Evolutionary conservation across 2,113 vertebrate genomes (phyloP).

Genomic region (Coreoperca whiteheadi): DNA sequence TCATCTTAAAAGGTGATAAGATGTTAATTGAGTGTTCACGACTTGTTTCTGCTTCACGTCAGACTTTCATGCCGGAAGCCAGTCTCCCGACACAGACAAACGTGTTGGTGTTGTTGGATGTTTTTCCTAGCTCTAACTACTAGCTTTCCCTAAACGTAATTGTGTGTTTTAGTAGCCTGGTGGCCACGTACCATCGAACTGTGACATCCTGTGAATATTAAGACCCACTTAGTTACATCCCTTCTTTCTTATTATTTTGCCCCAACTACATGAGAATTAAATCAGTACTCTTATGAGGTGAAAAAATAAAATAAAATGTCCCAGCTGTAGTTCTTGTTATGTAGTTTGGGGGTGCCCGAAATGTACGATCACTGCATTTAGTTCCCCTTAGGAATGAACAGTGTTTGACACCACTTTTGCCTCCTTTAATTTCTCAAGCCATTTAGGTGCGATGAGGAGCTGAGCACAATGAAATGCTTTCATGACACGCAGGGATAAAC

Average conservation of each 20-base stretch:
- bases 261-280: background rate
- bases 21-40: too few relatives aligned
- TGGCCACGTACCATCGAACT: background rate
- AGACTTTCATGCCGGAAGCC: background rate
- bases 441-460: slow-evolving; percentile 25
- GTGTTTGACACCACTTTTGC: background rate
- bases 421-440: background rate
- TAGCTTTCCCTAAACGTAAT: background rate
- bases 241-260: background rate
- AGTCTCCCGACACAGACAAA: background rate
- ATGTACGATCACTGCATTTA: background rate
- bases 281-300: background rate
- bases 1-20: too few relatives aligned
- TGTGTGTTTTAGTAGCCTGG: background rate
- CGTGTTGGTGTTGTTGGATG: too few relatives aligned
- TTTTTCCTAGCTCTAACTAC: too few relatives aligned
- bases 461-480: background rate
- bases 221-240: background rate
- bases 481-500: slow-evolving; percentile 3
- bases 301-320: background rate
- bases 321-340: background rate
- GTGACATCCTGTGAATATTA: background rate
- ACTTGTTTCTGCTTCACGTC: too few relatives aligned
- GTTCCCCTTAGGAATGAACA: background rate
- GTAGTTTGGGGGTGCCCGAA: background rate